A percentile compares a stretch with the other conserved stretches of the same genome.
phyloP scores from a whole-genome alignment of 2,888 invertebrate genomes.

The Heliconius erato region DNA sequence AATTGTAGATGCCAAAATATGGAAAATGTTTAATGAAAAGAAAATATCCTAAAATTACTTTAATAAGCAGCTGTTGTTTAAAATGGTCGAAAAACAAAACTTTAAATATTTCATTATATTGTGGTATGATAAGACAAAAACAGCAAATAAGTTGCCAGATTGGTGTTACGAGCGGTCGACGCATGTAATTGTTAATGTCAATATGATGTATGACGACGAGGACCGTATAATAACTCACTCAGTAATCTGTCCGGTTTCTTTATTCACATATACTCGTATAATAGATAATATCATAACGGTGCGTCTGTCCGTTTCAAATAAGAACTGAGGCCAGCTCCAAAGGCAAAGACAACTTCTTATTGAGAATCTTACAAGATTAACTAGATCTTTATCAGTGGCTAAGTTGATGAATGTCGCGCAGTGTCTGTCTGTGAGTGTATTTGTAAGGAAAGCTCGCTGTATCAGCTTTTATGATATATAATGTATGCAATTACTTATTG shows the following conservation, averaged over 20 bases:
- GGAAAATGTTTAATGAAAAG: neutral
- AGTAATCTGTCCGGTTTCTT: constrained; percentile 39
- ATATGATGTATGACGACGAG: constrained; percentile 36
- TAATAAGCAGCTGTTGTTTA: neutral
- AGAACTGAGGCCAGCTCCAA: constrained; percentile 15
- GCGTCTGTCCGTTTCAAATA: constrained; percentile 27
- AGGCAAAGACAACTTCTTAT: constrained; percentile 25
- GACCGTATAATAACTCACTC: constrained; percentile 40
- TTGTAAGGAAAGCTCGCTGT: neutral
- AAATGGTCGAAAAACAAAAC: neutral
- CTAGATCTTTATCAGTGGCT: constrained; percentile 25
- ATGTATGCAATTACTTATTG: neutral
- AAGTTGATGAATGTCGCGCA: constrained; percentile 19
- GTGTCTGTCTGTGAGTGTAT: neutral
- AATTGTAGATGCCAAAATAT: too few relatives aligned
- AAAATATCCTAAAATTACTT: neutral
- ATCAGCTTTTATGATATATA: constrained; percentile 5
- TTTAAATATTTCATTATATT: neutral
- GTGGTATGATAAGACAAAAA: neutral
- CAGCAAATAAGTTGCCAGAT: neutral
- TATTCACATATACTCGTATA: neutral
- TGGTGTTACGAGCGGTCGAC: constrained; percentile 22
- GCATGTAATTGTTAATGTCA: constrained; percentile 39
- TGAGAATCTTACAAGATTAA: constrained; percentile 25
- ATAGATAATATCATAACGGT: constrained; percentile 33